Evolutionary conservation across 2,797 vertebrate genomes (phyloP), one percentile per base, ranked within the genome.

Genomic region (Varecia variegata): DNA sequence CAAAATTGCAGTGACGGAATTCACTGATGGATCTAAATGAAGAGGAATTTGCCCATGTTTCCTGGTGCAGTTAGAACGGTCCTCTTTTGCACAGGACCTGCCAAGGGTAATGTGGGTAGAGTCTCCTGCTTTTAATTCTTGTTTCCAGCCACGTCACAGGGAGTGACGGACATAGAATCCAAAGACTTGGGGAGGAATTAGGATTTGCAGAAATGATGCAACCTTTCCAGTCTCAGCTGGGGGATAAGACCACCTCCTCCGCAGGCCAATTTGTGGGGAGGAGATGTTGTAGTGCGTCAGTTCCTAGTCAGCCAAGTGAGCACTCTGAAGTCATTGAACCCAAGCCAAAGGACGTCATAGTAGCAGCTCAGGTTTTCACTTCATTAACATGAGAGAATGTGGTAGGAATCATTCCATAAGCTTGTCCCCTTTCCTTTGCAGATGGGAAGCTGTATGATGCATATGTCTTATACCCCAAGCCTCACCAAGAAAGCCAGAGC

Each of bases 391-490:
- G 35, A 50, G 23, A 89, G 13, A 54, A 10, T n/a, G 15, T 23
- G 52, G 7, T 52, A 40, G 25, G 45, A 40, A 7, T 40, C 3
- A 5, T 23, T 15, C 14, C 7, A 7, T 2, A 8, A 92, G 8
- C 15, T 17, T 25, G 13, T 40, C 10, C 38, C 21, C 0, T 67
- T 71, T 97, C 15, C 98, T 98, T 99, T 97, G 97, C 97, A 89
- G 99, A 99, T 12, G 98, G 98, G n/a, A 99, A 99, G 96, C 84
- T 98, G n/a, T 98, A 99, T 0, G 98, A 99, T n/a, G 98, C 99
- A 0, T 99, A 99, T 4, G 98, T 99, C 94, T 98, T 99, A 30
- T 99, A 98, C 86, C 97, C 99, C 5, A 99, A 98, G 93, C 93
- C 96, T 67, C 98, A 91, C 2, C 81, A 95, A 70, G 93, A 96